Base-by-base conservation (phyloP, 2,797 vertebrate genomes). In the Enteromius treurensis region DNA sequence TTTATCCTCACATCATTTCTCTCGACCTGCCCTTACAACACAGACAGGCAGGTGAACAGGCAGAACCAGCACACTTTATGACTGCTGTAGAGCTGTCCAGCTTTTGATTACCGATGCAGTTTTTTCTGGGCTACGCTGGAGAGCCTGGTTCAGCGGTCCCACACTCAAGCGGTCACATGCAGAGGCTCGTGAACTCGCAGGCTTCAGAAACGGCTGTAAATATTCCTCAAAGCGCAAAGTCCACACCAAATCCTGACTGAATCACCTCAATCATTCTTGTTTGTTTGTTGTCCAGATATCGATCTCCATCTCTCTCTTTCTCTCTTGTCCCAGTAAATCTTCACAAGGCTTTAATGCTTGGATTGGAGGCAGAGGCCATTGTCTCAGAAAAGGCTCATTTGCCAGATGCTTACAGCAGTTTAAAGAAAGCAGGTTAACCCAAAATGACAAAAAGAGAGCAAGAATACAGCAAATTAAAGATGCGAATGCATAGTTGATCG, bases 221-320 rank as follows among this genome's bases (percentile, higher is more conserved):
- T 75, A 73, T 67, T 74, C 32, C 77, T 75, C 23, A 84, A 79
- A 71, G 40, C 17, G 29, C 37, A 71, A 79, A 68, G 58, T 74
- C 77, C 70, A 74, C 78, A 80, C 4, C 64, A 60, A 70, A 45
- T 68, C 55, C 55, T 42, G 32, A 77, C 65, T 60, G 32, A 80
- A 79, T 65, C 85, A 87, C 86, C 89, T 84, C 82, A 79, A 85
- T 88, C 76, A 88, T 69, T 87, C 87, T 37, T 47, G 73, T 13
- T 75, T 60, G 26, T 62, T 90, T 88, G 90, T 87, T 89, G 89
- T 90, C 81, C 37, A 26, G 42, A 67, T 42, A 68, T 68, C 55
- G 78, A 49, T 82, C 69, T 85, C 68, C 45, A 55, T 60, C 51
- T 45, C n/a, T 78, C 55, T 42, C 3, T 69, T 45, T 64, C 45